These are phyloP conservation scores for Philonicus albiceps DNA, from an alignment of 2,888 invertebrate species.

Conservation along the genomic window DNA sequence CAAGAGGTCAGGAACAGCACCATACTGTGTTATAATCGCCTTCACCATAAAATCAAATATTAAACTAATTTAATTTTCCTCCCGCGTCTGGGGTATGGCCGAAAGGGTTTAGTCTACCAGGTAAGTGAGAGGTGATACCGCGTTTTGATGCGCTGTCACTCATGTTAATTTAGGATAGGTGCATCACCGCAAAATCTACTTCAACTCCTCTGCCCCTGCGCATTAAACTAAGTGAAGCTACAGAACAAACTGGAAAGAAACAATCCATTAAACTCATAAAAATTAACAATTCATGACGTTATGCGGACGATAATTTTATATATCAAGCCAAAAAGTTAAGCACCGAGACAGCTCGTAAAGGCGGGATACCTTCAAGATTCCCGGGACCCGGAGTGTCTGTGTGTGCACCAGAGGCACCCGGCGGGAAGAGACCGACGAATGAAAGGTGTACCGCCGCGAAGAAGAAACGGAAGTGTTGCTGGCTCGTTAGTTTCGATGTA, in stretches of 20 bases:
- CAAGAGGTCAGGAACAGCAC: background rate
- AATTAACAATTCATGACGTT: conserved; percentile 43
- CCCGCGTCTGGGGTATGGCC: background rate
- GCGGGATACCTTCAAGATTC: background rate
- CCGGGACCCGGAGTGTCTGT: background rate
- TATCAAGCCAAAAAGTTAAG: conserved; percentile 35
- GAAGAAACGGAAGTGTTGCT: conserved; percentile 31
- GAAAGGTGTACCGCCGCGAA: background rate
- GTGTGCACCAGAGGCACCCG: background rate
- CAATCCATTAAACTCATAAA: conserved; percentile 42
- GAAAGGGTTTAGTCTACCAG: background rate
- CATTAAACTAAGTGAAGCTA: background rate
- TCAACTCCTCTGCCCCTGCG: background rate
- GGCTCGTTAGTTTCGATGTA: conserved; percentile 8
- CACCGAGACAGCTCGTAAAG: conserved; percentile 27
- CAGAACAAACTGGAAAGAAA: background rate
- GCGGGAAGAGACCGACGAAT: background rate
- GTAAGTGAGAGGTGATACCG: background rate
- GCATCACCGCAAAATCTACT: background rate
- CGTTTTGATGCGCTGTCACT: conserved; percentile 2
- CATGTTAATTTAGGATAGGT: background rate
- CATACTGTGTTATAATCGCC: background rate
- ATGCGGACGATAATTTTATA: conserved; percentile 25
- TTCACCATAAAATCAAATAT: background rate
- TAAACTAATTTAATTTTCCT: background rate